Base-by-base conservation (phyloP, 2,888 invertebrate genomes). In the Drosophila seclusa region DNA sequence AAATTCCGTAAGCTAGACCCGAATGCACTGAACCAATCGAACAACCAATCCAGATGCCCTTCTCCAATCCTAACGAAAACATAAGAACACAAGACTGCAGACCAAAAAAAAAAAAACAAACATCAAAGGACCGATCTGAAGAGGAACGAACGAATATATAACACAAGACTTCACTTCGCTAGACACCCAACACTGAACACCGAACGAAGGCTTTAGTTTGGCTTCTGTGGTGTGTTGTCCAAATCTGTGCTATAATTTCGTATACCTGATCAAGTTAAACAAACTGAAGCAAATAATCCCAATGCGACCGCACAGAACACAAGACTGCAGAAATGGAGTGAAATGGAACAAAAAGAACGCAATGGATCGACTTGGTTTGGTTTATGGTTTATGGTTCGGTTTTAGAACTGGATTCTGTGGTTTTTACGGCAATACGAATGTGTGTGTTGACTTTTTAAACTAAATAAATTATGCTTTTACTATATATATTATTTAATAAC, bases 401-500 rank as follows among this genome's bases (percentile, higher is more conserved):
- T 77, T 49, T 50, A 38, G 62, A 77, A 77, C 73, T 78, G 67
- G 63, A 60, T 77, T 77, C 66, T 77, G 60, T 71, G 78, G 63
- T 77, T 76, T 74, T 49, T 38, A 66, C 57, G 66, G 67, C 73
- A 72, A 62, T 71, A 31, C 60, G 36, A 57, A 58, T 34, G 67
- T 72, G 81, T 60, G 61, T 80, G 79, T 64, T 63, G 53, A 57
- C 58, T 71, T 50, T 48, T 50, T 52, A 48, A 59, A 72, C 78
- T 81, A 78, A 78, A 81, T 81, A 72, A 78, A 73, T 73, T 78
- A 78, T 78, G 82, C 82, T 78, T 83, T 80, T 80, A 80, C 69
- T 69, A 67, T 66, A 73, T 60, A 49, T 61, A 64, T 67, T 74
- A 74, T 59, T 75, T 63, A 53, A 62, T 59, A 48, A 65, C 10